Evolutionary conservation across 2,797 vertebrate genomes (phyloP).

Genomic region (Alosa sapidissima): DNA sequence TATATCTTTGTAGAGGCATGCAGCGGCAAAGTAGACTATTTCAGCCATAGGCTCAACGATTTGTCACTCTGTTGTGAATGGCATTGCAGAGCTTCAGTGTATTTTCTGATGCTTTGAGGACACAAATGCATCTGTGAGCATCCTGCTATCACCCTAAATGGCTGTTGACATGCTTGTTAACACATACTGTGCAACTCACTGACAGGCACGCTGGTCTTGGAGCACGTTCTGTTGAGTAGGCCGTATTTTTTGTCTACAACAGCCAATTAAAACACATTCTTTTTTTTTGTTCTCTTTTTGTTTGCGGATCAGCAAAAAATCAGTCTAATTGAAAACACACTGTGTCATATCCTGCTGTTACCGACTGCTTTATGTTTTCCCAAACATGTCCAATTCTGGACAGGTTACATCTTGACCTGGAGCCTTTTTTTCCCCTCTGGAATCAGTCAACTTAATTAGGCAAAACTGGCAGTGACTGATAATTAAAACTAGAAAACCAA

Average conservation of each 20-base stretch:
- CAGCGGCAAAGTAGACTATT: not conserved
- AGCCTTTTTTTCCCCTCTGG: not conserved
- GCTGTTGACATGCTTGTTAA: constrained; percentile 18
- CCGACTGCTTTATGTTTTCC: not conserved
- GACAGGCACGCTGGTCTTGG: not conserved
- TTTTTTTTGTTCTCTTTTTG: not conserved
- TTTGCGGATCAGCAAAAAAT: constrained; percentile 6
- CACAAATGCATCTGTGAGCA: not conserved
- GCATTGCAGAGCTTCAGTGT: not conserved
- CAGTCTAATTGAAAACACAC: constrained; percentile 19
- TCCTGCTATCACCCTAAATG: constrained; percentile 7
- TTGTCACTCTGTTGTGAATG: not conserved
- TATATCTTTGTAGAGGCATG: not conserved
- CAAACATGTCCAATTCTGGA: constrained; percentile 5
- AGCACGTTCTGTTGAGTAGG: not conserved
- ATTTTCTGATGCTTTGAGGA: not conserved
- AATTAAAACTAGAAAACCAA: not conserved
- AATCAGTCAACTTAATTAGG: not conserved
- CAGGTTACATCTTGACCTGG: constrained; percentile 8
- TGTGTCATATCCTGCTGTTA: constrained; percentile 9
- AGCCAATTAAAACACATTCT: not conserved
- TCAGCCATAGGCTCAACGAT: not conserved
- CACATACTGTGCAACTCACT: not conserved
- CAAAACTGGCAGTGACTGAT: not conserved
- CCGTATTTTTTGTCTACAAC: constrained; percentile 11